Percentiles rank a stretch among this genome's conserved stretches.
Conservation (phyloP, 1,140 invertebrate genomes). For the Drosophila malerkotliana region DNA sequence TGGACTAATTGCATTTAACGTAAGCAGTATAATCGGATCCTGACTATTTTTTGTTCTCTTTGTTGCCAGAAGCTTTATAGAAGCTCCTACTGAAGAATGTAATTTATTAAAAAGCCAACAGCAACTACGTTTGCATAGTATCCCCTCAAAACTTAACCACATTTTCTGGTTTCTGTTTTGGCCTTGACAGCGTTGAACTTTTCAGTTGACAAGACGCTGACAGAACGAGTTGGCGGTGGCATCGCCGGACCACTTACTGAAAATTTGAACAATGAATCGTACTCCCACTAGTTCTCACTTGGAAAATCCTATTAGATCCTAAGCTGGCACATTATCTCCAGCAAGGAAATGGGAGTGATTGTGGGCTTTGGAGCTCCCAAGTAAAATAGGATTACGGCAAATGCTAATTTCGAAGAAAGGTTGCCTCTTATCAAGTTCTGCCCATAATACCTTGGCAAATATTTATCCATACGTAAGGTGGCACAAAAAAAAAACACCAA, state of each 20-base stretch:
- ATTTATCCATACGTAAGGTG: conserved; percentile 14
- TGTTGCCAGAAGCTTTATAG: no score
- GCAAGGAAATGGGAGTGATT: conserved; percentile 3
- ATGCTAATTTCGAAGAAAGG: conserved; percentile 2
- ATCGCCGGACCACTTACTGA: not conserved
- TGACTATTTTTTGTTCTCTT: no score
- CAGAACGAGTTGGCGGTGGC: conserved; percentile 23
- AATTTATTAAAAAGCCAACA: conserved; percentile 17
- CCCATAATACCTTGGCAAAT: conserved; percentile 14
- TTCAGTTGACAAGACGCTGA: conserved; percentile 13
- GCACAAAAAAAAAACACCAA: not conserved
- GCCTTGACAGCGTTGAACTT: conserved; percentile 11
- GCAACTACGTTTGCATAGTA: conserved; percentile 16
- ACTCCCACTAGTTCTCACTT: conserved; percentile 13
- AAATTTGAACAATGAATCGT: conserved; percentile 3
- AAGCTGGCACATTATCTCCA: conserved; percentile 22
- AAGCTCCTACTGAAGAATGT: conserved; percentile 17
- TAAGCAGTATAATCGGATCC: conserved; percentile 3
- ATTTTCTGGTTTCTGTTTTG: conserved; percentile 1
- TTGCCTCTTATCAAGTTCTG: not conserved
- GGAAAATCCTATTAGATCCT: conserved; percentile 15
- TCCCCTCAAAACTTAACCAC: conserved; percentile 4
- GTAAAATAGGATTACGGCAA: conserved; percentile 9
- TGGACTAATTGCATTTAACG: conserved; percentile 33
- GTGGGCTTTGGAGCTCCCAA: not conserved